Percentiles rank a stretch among this genome's conserved stretches.
Conservation (phyloP, 2,113 vertebrate genomes). For the Macrotis lagotis region DNA sequence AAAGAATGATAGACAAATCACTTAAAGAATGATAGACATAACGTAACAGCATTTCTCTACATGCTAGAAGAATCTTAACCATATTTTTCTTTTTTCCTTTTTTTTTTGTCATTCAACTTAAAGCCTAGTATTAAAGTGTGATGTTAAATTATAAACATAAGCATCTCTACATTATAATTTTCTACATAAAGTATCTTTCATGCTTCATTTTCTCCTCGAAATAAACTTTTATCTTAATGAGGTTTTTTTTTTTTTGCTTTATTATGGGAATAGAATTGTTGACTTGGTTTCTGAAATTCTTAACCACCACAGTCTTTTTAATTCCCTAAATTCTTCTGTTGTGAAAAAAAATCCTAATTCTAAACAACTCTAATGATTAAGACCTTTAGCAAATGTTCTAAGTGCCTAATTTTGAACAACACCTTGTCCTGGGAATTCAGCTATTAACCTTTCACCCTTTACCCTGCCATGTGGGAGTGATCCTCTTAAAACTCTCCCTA, state of each 20-base stretch:
- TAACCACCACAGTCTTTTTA: conserved; percentile 65
- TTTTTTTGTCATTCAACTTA: background rate
- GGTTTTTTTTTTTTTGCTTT: conserved; percentile 14
- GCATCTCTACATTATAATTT: background rate
- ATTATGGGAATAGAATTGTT: conserved; percentile 38
- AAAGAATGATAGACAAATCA: conserved; percentile 1
- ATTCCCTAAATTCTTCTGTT: conserved; percentile 69
- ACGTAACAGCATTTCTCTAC: conserved; percentile 4
- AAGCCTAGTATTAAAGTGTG: background rate
- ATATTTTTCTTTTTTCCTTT: background rate
- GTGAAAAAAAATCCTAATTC: conserved; percentile 35
- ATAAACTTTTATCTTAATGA: background rate
- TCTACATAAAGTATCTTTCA: conserved; percentile 19
- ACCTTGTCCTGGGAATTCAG: conserved; percentile 71
- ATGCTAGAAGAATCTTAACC: background rate
- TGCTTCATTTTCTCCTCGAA: conserved; percentile 40
- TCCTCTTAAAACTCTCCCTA: conserved; percentile 58
- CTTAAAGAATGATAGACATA: background rate
- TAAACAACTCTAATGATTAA: conserved; percentile 70
- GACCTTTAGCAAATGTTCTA: conserved; percentile 75
- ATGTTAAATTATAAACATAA: conserved; percentile 18
- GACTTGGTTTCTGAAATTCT: conserved; percentile 71
- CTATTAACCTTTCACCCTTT: conserved; percentile 77
- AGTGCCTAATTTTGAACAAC: conserved; percentile 72
- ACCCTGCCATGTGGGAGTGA: conserved; percentile 58